Base-by-base conservation (phyloP, 2,113 vertebrate species). In the Apodemus sylvaticus region DNA sequence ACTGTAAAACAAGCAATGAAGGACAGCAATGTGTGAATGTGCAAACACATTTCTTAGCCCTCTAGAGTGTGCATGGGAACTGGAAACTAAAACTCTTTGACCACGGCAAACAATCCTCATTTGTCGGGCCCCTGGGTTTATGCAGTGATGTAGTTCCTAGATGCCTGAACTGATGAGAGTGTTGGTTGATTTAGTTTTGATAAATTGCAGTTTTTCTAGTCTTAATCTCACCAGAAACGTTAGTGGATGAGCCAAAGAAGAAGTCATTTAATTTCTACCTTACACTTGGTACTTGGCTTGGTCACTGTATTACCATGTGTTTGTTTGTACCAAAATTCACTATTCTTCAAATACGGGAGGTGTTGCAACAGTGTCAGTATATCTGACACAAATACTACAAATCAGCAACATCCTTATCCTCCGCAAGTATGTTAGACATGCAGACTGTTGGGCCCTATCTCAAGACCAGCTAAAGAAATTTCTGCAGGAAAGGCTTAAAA, bases 61-160 rank as follows among this genome's bases (percentile, higher is more conserved):
- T 93, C 93, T 29, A 42, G 11, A 36, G 82, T 76, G 58, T 77
- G 45, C 42, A 24, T 9, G 66, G 42, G 64, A 86, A 86, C 19
- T 31, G n/a, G 89, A 90, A 83, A 85, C 73, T 0, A 66, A 96
- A 92, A 53, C 26, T 85, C 74, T 58, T 81, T 48, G 88, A 86
- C 29, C 51, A 34, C 36, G 66, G 93, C 53, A 68, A 96, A 96
- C n/a, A 86, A 89, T 62, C 11, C 20, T 42, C 83, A 79, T 60
- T 78, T 53, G 64, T 51, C 73, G 78, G 82, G 39, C 71, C 55
- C 58, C 26, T 0, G 0, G 79, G 58, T 11, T 76, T 42, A 66
- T 29, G 53, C 77, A 90, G 70, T 85, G 94, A 70, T 5, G 12
- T 29, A 53, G n/a, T 77, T 93, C 55, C 55, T 77, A 86, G n/a